Conservation (phyloP, 2,113 vertebrate species). For the Mus pahari region DNA sequence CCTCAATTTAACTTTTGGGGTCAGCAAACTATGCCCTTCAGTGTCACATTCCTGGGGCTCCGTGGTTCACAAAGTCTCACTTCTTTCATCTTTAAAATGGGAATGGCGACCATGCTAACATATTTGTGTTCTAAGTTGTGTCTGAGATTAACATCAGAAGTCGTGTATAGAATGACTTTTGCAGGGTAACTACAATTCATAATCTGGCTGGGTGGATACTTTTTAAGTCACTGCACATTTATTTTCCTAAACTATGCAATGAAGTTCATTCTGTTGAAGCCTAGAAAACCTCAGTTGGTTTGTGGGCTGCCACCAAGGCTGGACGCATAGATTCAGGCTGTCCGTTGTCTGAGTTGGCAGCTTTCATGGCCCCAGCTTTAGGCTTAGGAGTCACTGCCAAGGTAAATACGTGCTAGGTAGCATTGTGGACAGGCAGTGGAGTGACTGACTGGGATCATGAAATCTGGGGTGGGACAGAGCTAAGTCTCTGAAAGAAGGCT, state of each 20-base stretch:
- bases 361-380: neutral
- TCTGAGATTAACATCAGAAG: constrained; percentile 7
- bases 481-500: neutral
- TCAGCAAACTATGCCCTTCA: neutral
- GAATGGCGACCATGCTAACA: neutral
- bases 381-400: neutral
- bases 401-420: neutral
- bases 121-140: constrained; percentile 17
- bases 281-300: neutral
- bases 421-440: neutral
- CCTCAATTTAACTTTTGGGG: neutral
- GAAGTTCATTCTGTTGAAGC: neutral
- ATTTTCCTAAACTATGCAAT: constrained; percentile 15
- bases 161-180: neutral
- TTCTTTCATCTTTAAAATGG: constrained; percentile 6
- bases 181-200: neutral
- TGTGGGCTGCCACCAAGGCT: constrained; percentile 14
- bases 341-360: neutral
- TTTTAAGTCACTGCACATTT: neutral
- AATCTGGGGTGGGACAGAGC: neutral
- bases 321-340: neutral
- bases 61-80: neutral
- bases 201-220: neutral
- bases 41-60: neutral
- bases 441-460: neutral